These are phyloP conservation scores for Fragum whitleyi DNA, from an alignment of 2,888 invertebrate genomes.

Conservation along the genomic window DNA sequence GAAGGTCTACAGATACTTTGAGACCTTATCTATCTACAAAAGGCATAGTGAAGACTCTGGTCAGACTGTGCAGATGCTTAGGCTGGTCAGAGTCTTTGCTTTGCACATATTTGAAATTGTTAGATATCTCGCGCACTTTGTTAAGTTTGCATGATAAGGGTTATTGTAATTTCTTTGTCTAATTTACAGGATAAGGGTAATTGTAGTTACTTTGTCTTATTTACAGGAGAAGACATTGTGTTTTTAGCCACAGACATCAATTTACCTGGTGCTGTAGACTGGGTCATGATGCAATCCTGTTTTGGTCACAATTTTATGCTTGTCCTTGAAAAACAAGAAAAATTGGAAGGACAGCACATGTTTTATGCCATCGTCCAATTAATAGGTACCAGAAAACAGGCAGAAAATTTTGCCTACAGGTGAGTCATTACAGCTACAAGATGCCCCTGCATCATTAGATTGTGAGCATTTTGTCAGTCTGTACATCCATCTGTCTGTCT, in stretches of 20 bases:
- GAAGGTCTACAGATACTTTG: too few species aligned
- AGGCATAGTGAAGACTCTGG: too few species aligned
- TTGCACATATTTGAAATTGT: too few species aligned
- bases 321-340: constrained; percentile 95
- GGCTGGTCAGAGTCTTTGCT: too few species aligned
- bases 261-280: constrained; percentile 99
- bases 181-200: constrained; percentile 91
- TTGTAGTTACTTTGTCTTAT: neutral
- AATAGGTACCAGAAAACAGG: constrained; percentile 99
- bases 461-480: neutral
- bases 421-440: constrained; percentile 80
- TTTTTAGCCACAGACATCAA: constrained; percentile 99
- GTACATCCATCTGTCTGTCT: too few species aligned
- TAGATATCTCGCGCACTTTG: too few species aligned
- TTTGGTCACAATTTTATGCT: constrained; percentile 99
- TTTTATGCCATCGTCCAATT: constrained; percentile 97
- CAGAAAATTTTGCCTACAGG: constrained; percentile 99
- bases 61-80: too few species aligned
- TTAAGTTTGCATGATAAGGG: too few species aligned
- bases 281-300: constrained; percentile 99
- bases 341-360: constrained; percentile 91
- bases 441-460: neutral
- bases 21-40: too few species aligned
- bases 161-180: too few species aligned
- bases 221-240: constrained; percentile 97